Conservation (phyloP, 2,113 vertebrate species). For the Calidris pygmaea region DNA sequence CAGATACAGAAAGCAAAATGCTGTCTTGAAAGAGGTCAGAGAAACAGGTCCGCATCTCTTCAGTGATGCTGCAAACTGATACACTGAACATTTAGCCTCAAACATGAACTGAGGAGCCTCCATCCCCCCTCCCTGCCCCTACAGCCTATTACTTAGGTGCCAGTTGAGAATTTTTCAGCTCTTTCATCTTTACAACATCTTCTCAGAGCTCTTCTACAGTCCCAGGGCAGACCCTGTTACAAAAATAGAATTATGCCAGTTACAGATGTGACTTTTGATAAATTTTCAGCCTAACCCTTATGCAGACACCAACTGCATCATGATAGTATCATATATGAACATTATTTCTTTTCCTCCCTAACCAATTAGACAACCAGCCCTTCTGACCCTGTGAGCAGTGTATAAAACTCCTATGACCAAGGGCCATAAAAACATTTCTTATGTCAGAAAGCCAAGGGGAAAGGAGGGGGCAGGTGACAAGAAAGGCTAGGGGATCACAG, state of each 20-base stretch:
- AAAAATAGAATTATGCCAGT: background rate
- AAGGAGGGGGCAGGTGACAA: background rate
- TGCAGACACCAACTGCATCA: background rate
- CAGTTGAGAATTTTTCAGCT: background rate
- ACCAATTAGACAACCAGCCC: background rate
- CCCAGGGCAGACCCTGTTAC: background rate
- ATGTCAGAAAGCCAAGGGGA: background rate
- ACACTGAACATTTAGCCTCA: background rate
- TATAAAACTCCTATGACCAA: background rate
- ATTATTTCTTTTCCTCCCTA: background rate
- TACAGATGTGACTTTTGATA: background rate
- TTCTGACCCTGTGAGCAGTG: background rate
- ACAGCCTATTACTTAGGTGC: background rate
- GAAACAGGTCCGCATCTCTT: background rate
- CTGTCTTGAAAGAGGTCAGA: constrained; percentile 55
- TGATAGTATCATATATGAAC: background rate
- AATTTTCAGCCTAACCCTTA: background rate
- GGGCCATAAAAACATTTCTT: background rate
- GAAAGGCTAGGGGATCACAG: background rate
- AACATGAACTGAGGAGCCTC: background rate
- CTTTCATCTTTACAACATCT: constrained; percentile 3
- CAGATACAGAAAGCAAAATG: constrained; percentile 55
- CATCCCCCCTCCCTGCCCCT: background rate
- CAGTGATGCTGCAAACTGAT: background rate
- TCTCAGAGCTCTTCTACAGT: background rate